These are phyloP conservation scores for Arnoldichthys spilopterus DNA, from an alignment of 2,797 vertebrate genomes.

Conservation along the genomic window DNA sequence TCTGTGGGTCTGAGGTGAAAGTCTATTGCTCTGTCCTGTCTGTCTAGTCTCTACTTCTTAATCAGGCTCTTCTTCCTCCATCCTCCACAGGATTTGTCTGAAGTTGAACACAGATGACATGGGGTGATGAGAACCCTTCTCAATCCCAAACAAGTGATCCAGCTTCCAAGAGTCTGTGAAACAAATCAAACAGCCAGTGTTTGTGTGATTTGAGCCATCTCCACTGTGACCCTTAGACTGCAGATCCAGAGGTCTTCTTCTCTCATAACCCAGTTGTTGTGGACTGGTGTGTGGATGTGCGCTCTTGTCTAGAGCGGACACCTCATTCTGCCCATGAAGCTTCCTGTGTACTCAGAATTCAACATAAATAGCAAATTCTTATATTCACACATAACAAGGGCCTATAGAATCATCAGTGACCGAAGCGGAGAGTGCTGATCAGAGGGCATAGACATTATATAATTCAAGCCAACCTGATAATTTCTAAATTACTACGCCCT, in stretches of 20 bases:
- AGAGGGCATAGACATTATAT: neutral
- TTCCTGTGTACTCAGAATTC: neutral
- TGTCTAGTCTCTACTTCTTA: constrained; percentile 31
- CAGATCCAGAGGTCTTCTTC: constrained; percentile 2
- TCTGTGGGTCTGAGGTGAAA: constrained; percentile 62
- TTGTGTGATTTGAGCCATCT: neutral
- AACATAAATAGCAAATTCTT: constrained; percentile 4
- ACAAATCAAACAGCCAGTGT: constrained; percentile 22
- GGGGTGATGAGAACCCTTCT: constrained; percentile 20
- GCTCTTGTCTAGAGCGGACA: neutral
- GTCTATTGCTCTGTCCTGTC: constrained; percentile 34
- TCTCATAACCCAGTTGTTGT: neutral
- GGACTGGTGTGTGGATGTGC: neutral
- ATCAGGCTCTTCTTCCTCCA: constrained; percentile 32
- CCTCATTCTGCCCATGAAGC: neutral
- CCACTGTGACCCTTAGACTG: constrained; percentile 19
- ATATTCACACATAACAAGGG: neutral
- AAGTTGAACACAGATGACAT: constrained; percentile 34
- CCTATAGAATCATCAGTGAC: neutral
- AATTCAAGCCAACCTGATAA: neutral
- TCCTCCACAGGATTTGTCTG: constrained; percentile 44
- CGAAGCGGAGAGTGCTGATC: neutral
- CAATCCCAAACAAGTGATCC: constrained; percentile 32
- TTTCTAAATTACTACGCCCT: neutral
- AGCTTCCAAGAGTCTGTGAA: constrained; percentile 39